These are phyloP conservation scores for Mongoloraphidia duomilia DNA, from an alignment of 2,888 invertebrate species.

Conservation along the genomic window DNA sequence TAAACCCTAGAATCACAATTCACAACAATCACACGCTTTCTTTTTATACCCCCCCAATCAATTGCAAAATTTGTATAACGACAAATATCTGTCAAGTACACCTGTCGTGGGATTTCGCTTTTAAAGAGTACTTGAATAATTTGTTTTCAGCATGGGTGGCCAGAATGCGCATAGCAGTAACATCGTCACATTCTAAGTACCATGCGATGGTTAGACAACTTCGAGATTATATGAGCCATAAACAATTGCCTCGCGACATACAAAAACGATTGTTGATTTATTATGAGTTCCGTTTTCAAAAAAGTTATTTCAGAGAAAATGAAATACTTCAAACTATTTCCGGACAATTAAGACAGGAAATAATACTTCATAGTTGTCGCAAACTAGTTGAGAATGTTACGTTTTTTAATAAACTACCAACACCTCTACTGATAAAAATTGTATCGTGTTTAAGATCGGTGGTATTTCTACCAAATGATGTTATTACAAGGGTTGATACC, in stretches of 20 bases:
- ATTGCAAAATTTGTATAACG: too few species aligned
- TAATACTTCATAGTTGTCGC: conserved; percentile 36
- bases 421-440: conserved; percentile 33
- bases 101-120: too few species aligned
- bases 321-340: conserved; percentile 38
- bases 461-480: conserved; percentile 37
- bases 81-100: too few species aligned
- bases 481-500: conserved; percentile 35
- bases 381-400: conserved; percentile 39
- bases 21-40: too few species aligned
- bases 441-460: conserved; percentile 34
- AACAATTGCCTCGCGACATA: conserved; percentile 37
- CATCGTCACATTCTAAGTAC: conserved; percentile 24
- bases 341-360: conserved; percentile 31
- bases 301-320: conserved; percentile 40
- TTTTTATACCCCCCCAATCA: too few species aligned
- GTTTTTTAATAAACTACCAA: conserved; percentile 36
- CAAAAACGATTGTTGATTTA: conserved; percentile 38
- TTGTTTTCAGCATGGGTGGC: too few species aligned
- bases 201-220: conserved; percentile 38
- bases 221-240: conserved; percentile 41
- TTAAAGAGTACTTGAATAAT: too few species aligned
- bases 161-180: too few species aligned
- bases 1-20: too few species aligned
- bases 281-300: conserved; percentile 42